Base-by-base conservation (phyloP, 2,888 invertebrate genomes). In the Drosophila dives region DNA sequence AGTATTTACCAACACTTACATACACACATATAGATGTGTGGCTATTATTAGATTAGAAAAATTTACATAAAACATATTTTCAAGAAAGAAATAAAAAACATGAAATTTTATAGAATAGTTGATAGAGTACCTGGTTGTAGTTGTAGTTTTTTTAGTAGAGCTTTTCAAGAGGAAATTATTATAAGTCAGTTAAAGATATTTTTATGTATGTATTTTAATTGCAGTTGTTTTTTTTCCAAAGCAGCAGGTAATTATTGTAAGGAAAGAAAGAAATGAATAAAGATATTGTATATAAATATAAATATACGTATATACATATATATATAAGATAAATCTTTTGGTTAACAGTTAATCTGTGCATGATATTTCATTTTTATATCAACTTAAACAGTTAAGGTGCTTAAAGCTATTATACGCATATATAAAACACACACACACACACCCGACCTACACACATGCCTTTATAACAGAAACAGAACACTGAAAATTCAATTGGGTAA, bases 121-220 rank as follows among this genome's bases (percentile, higher is more conserved):
- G 63, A 70, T 55, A 38, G 64, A 67, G 83, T 92, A 92, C 92
- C 92, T 92, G 92, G 91, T 86, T 74, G 85, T 92, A 81, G 91
- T 92, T 91, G 92, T 92, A 84, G 92, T 92, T 90, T 92, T 92
- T 92, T 92, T 92, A 89, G 92, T 92, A 89, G 92, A 92, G 87
- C 92, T 92, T 80, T 86, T 72, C 81, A 55, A 68, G 42, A 50
- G 58, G 32, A 75, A 76, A 67, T 36, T 48, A 80, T 77, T 80
- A 69, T 75, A 61, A 50, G 33, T 64, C 32, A 53, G 48, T 49
- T 56, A 67, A 49, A 74, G 49, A 60, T 34, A 55, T 60, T 23
- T 53, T 64, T 60, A 64, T 66, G 49, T 77, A 68, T 71, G 67
- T 83, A 64, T 67, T 72, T 83, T 69, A 69, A 77, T 89, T 69